A percentile compares a stretch with the other conserved stretches of the same genome.
phyloP scores from a whole-genome alignment of 2,888 invertebrate genomes.

The Dryadula phaetusa region DNA sequence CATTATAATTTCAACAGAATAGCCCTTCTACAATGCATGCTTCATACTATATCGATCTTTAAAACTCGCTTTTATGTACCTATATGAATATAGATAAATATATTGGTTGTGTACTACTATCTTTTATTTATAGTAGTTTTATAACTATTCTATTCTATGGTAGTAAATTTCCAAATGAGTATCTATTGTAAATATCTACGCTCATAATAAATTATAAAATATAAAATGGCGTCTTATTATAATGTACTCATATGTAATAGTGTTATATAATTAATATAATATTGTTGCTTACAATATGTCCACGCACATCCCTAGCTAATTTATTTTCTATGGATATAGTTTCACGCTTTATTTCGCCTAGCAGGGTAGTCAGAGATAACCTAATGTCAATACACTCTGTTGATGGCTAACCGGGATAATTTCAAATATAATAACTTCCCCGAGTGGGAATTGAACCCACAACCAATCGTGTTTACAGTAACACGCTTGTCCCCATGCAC shows the following conservation, averaged over 20 bases:
- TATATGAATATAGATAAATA: slow-evolving; percentile 48
- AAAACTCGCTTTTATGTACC: slow-evolving; percentile 50
- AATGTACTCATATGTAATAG: slow-evolving; percentile 12
- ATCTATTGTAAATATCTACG: slow-evolving; percentile 73
- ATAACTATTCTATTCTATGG: slow-evolving; percentile 59
- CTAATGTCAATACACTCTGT: too few species aligned
- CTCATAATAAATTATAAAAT: slow-evolving; percentile 61
- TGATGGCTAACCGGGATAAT: too few species aligned
- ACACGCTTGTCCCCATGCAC: too few species aligned
- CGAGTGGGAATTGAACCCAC: too few species aligned
- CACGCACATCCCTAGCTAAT: slow-evolving; percentile 5
- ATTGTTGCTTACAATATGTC: slow-evolving; percentile 13
- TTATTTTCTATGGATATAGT: not conserved
- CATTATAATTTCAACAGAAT: slow-evolving; percentile 28
- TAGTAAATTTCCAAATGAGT: slow-evolving; percentile 64
- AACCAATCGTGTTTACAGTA: too few species aligned
- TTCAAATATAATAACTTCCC: too few species aligned
- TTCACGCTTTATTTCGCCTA: not conserved
- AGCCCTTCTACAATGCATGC: slow-evolving; percentile 37
- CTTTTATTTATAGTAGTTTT: slow-evolving; percentile 64
- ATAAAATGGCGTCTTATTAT: slow-evolving; percentile 41
- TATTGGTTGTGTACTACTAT: slow-evolving; percentile 69
- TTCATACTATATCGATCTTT: slow-evolving; percentile 47
- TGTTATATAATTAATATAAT: slow-evolving; percentile 10
- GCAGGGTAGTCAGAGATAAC: too few species aligned